Evolutionary conservation across 1,140 invertebrate species (phyloP), one percentile per base, ranked within the genome.

Genomic region (Drepana arcuata): DNA sequence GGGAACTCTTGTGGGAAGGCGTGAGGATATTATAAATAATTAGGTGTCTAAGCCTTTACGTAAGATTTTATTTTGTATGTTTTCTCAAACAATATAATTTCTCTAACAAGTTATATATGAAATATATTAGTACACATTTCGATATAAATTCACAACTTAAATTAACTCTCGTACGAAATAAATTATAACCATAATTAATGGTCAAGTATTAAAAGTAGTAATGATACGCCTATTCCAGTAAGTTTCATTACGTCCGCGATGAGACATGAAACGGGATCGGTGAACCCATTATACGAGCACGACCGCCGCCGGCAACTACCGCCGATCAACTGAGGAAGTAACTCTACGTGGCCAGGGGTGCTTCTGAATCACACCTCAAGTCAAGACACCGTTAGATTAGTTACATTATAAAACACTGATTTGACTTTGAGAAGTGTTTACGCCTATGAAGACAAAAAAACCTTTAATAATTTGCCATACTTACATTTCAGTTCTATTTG

Each of bases 281-380:
- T 52, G 49, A 63, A 57, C 55, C 61, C 54, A 75, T 75, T 70
- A 70, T 48, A 38, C 30, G 41, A 50, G 49, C 72, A 77, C 68
- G 64, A 67, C 64, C 53, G 61, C 57, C 58, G 47, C 46, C 40
- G 55, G 66, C 69, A 41, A 36, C 56, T 37, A 40, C 37, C 57
- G 50, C 40, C 57, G 53, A 48, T 55, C 64, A 48, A 68, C 64
- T 65, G 60, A 67, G 60, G 51, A 64, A 65, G 62, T 66, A 57
- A 65, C 48, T 55, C 58, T n/a, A n/a, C 41, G 49, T 41, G 40
- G 47, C 50, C 45, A 14, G 25, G 21, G 10, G 9, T 4, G 5
- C 41, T 30, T 34, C 34, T 40, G 29, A 49, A 28, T 48, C 54
- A 51, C 62, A 66, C 55, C 39, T 37, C 30, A 62, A 26, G 24